Evolutionary conservation across 2,888 invertebrate genomes (phyloP), one percentile per base, ranked within the genome.

Genomic region (Orthosia gracilis): DNA sequence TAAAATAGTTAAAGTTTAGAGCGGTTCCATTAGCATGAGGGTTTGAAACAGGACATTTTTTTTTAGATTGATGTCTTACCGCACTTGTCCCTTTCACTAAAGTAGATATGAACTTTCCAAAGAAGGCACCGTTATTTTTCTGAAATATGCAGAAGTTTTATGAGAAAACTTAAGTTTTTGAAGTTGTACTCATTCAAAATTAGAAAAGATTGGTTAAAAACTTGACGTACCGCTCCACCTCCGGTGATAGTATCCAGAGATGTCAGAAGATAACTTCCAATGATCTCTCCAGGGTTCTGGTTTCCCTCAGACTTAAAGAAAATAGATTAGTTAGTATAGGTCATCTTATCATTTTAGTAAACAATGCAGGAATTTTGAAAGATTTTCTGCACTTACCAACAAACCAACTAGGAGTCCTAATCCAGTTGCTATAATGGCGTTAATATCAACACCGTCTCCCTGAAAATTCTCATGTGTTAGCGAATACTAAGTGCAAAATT

Each of bases 361-460:
- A 62, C 3, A 58, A n/a, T 47, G 12, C 13, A 40, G 3, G 2
- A 17, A 11, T 52, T 26, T 45, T 21, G 1, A 23, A 52, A 52
- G n/a, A 31, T n/a, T 3, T 18, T 59, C 3, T 57, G 12, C n/a
- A 91, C 94, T 84, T 89, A 96, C 96, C 93, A 96, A 85, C 79
- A 96, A 89, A 50, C 96, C 96, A 57, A 94, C 95, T 69, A 96
- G 94, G 3, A 96, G 91, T 47, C 96, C 96, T 52, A 96, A 88
- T 15, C 90, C 96, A 45, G 96, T 94, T 17, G 94, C 94, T 76
- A 96, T 94, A 2, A 96, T 81, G 23, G 92, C 89, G 76, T 96
- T 96, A 2, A 96, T 74, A 79, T 96, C 96, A 69, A 96, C 89
- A 4, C 96, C 96, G 77, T 96, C 96, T 7, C 96, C 96, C 96